phyloP scores from a whole-genome alignment of 2,888 invertebrate species.

The Odontocerum albicorne region DNA sequence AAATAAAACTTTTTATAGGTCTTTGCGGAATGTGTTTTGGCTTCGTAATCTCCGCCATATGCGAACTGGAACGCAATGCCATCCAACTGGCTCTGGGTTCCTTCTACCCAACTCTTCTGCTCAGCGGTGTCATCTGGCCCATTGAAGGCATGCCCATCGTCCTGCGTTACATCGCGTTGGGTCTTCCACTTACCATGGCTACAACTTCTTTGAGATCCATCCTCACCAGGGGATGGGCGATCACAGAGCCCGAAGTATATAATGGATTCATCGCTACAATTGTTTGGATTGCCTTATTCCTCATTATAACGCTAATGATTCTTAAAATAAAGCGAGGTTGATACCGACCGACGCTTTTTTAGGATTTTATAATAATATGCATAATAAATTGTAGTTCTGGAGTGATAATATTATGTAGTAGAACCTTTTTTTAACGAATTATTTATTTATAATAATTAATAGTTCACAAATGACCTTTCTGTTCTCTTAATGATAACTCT shows the following conservation, averaged over 20 bases:
- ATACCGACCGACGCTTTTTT: too few relatives aligned
- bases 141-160: constrained; percentile 92
- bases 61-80: constrained; percentile 89
- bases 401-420: too few relatives aligned
- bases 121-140: constrained; percentile 96
- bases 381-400: too few relatives aligned
- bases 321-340: constrained; percentile 79
- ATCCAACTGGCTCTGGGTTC: constrained; percentile 92
- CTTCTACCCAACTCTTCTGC: constrained; percentile 89
- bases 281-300: constrained; percentile 82
- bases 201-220: constrained; percentile 88
- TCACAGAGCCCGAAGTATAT: constrained; percentile 81
- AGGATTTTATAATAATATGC: too few relatives aligned
- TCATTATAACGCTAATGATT: constrained; percentile 77
- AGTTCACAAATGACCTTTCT: too few relatives aligned
- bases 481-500: too few relatives aligned
- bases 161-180: constrained; percentile 78
- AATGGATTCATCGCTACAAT: constrained; percentile 84
- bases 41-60: constrained; percentile 89
- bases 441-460: too few relatives aligned
- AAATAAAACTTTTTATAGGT: constrained; percentile 46
- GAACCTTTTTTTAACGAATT: too few relatives aligned
- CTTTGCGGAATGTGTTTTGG: constrained; percentile 97
- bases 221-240: constrained; percentile 84
- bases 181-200: constrained; percentile 87